Evolutionary conservation across 2,113 vertebrate genomes (phyloP).

Genomic region (Tapirus terrestris): DNA sequence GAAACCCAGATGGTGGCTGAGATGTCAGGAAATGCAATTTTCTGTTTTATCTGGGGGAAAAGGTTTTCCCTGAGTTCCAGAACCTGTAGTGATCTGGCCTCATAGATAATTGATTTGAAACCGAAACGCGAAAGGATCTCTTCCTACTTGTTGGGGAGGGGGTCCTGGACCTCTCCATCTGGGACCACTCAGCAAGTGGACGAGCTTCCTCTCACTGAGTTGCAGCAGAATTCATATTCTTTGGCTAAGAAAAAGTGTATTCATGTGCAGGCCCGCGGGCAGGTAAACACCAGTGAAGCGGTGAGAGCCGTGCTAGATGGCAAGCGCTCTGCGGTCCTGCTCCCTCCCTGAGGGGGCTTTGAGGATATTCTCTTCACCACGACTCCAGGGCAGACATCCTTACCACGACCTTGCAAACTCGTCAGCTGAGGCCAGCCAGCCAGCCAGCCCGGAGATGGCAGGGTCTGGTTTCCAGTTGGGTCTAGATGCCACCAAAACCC

Average conservation of each 20-base stretch:
- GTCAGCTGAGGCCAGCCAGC: neutral
- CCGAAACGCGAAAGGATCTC: neutral
- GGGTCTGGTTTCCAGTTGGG: neutral
- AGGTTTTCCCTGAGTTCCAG: neutral
- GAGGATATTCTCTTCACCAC: neutral
- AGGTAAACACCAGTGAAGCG: neutral
- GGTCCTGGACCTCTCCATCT: neutral
- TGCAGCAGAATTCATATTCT: neutral
- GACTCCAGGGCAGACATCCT: neutral
- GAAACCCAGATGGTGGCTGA: constrained; percentile 20
- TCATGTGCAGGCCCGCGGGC: neutral
- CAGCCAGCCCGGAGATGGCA: neutral
- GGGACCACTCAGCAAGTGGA: neutral
- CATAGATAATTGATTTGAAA: neutral
- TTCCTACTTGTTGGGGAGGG: neutral
- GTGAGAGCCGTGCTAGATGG: neutral
- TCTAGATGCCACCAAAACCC: neutral
- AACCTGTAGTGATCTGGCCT: neutral
- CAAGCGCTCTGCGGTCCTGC: neutral
- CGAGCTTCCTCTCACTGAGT: neutral
- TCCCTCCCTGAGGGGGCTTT: neutral
- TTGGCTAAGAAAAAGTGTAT: neutral
- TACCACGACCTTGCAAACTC: neutral
- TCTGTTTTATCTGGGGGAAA: constrained; percentile 27
- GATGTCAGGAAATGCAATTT: constrained; percentile 50